Evolutionary conservation across 2,888 invertebrate genomes (phyloP).

Genomic region (Tetanocera ferruginea): DNA sequence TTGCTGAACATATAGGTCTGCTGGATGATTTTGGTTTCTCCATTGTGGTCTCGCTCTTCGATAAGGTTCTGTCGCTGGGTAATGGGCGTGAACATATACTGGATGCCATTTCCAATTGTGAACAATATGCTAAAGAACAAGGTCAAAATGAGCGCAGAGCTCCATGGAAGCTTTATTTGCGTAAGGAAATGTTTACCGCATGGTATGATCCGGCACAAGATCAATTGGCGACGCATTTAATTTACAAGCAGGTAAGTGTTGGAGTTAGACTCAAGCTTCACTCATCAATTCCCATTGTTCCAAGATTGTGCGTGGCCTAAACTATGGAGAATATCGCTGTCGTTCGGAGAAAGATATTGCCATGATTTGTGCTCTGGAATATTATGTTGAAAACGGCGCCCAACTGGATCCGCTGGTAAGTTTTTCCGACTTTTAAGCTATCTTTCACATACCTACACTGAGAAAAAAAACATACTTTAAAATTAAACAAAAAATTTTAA

Average conservation of each 20-base stretch:
- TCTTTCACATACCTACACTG: no score
- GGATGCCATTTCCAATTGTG: conserved; percentile 96
- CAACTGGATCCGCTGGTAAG: conserved; percentile 78
- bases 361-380: conserved; percentile 90
- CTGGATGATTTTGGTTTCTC: conserved; percentile 92
- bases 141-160: conserved; percentile 87
- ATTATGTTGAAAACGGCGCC: conserved; percentile 85
- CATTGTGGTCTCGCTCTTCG: conserved; percentile 88
- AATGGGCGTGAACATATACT: conserved; percentile 92
- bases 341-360: conserved; percentile 87
- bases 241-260: conserved; percentile 82
- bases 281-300: not conserved
- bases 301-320: conserved; percentile 83
- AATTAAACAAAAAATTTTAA: no score
- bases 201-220: conserved; percentile 93
- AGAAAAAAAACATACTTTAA: no score
- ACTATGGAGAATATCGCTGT: conserved; percentile 92
- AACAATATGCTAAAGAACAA: conserved; percentile 93
- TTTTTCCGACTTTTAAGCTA: not conserved
- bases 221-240: conserved; percentile 85
- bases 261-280: no score
- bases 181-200: conserved; percentile 91
- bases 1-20: conserved; percentile 82
- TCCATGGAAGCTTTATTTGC: conserved; percentile 88
- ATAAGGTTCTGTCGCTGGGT: conserved; percentile 90